Conservation (phyloP, 1,140 invertebrate species). For the Phthorimaea operculella region DNA sequence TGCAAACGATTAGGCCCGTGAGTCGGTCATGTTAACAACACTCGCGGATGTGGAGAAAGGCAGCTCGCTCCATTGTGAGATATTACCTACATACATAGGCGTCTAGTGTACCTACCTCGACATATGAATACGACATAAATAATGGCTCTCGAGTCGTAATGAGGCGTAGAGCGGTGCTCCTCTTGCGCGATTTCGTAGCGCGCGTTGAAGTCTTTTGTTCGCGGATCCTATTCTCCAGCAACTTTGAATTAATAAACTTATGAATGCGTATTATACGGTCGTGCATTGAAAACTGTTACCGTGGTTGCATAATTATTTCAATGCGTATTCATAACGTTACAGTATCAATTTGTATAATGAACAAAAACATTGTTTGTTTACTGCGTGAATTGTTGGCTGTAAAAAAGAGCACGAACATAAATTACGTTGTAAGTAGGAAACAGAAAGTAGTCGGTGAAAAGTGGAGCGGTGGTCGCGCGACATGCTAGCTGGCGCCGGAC, state of each 20-base stretch:
- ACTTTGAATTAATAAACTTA: neutral
- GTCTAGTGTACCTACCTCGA: constrained; percentile 1
- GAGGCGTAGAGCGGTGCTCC: constrained; percentile 3
- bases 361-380: too few species aligned
- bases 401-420: too few species aligned
- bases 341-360: neutral
- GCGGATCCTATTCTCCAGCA: neutral
- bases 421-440: constrained; percentile 17
- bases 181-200: constrained; percentile 15
- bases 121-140: constrained; percentile 6
- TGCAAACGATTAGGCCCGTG: constrained; percentile 27
- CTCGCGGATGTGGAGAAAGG: constrained; percentile 41
- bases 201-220: constrained; percentile 43
- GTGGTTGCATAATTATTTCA: neutral
- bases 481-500: too few species aligned
- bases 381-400: neutral
- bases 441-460: constrained; percentile 29
- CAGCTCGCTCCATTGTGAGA: constrained; percentile 19
- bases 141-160: neutral
- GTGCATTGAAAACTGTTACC: neutral
- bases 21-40: constrained; percentile 38
- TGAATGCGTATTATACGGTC: neutral
- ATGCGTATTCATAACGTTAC: constrained; percentile 1
- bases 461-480: constrained; percentile 23
- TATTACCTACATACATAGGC: constrained; percentile 3